Evolutionary conservation across 2,888 invertebrate genomes (phyloP).

Genomic region (Polia nebulosa): DNA sequence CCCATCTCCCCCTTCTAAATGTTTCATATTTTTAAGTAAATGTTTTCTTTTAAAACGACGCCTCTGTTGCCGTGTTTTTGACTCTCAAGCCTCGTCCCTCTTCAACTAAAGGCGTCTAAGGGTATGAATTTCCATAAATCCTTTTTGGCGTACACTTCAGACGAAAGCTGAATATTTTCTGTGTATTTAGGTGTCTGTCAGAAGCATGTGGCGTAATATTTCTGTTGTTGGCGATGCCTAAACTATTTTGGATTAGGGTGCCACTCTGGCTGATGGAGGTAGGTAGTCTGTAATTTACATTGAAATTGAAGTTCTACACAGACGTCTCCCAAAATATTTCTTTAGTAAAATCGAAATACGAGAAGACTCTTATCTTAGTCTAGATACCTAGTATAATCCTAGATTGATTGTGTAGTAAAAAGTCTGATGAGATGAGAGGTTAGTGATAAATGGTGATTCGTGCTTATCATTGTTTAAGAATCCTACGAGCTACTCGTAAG

Average conservation of each 20-base stretch:
- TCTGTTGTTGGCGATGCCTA: constrained; percentile 33
- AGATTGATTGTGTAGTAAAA: no score
- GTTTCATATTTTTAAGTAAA: constrained; percentile 65
- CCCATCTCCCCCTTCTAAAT: constrained; percentile 43
- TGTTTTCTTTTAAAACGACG: constrained; percentile 50
- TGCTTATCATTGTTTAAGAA: no score
- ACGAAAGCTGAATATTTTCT: constrained; percentile 41
- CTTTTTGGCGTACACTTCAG: constrained; percentile 43
- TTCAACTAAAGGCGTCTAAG: constrained; percentile 33
- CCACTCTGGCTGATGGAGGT: constrained; percentile 30
- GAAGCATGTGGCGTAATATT: constrained; percentile 42
- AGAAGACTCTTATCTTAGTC: no score
- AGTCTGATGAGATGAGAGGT: no score
- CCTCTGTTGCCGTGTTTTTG: constrained; percentile 4
- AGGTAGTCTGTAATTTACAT: constrained; percentile 16
- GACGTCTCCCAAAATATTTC: neutral
- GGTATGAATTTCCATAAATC: constrained; percentile 52
- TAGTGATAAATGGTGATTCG: no score
- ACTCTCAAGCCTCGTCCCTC: constrained; percentile 27
- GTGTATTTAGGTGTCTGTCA: constrained; percentile 27
- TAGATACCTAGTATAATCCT: neutral
- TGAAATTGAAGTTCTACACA: constrained; percentile 9
- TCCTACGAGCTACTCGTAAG: no score
- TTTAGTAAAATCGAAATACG: neutral
- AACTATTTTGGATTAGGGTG: constrained; percentile 40